A percentile compares a stretch with the other conserved stretches of the same genome.
Conservation (phyloP, 1,140 invertebrate genomes). For the Colletes latitarsis region DNA sequence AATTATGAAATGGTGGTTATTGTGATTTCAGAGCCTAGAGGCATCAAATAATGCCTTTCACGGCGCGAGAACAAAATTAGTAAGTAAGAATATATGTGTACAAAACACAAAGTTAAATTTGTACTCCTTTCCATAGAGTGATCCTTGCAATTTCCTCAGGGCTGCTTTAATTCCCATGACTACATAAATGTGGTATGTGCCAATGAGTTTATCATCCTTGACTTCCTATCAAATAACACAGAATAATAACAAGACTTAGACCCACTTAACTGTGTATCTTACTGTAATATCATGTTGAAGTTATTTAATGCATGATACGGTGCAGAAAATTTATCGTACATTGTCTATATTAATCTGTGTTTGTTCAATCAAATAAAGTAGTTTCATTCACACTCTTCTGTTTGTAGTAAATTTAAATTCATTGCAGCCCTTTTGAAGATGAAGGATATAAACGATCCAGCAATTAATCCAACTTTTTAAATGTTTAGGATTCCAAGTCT, state of each 20-base stretch:
- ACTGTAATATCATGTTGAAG: background rate
- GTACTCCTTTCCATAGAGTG: constrained; percentile 57
- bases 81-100: constrained; percentile 81
- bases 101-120: constrained; percentile 74
- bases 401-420: constrained; percentile 73
- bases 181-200: constrained; percentile 55
- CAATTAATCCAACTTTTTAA: constrained; percentile 32
- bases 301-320: background rate
- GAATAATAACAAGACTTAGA: constrained; percentile 55
- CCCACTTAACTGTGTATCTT: background rate
- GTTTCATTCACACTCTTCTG: constrained; percentile 75
- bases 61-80: constrained; percentile 82
- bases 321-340: background rate
- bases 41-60: constrained; percentile 82
- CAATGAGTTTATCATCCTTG: constrained; percentile 60
- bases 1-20: constrained; percentile 79
- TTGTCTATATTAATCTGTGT: constrained; percentile 69
- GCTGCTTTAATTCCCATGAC: constrained; percentile 58
- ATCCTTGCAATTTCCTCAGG: constrained; percentile 66
- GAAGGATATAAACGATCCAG: background rate
- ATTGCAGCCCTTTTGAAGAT: constrained; percentile 65
- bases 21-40: constrained; percentile 82
- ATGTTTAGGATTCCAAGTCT: constrained; percentile 85
- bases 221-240: constrained; percentile 50
- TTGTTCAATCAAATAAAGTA: constrained; percentile 66